Evolutionary conservation across 2,113 vertebrate species (phyloP), one percentile per base, ranked within the genome.

Genomic region (Aplodontia rufa): DNA sequence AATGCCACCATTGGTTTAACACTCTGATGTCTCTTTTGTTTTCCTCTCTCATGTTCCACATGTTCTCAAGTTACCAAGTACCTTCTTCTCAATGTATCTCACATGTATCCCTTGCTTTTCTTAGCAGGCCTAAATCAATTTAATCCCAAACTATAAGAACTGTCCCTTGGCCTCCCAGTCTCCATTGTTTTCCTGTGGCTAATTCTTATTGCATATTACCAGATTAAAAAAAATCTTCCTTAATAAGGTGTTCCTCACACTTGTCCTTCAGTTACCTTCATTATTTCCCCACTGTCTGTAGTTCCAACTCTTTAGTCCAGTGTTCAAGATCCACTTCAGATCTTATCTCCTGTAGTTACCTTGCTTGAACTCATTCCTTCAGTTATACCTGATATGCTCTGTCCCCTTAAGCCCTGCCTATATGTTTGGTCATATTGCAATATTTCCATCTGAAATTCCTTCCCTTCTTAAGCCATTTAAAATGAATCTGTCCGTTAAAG

Each of bases 401-500:
- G 10, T 81, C 91, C 35, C 45, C 47, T 86, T 90, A 49, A 94
- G 87, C 49, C 4, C 40, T 69, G 62, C 28, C 14, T 53, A 45
- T 68, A 42, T 2, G 42, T 94, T 84, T 80, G 47, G 45, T 72
- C 37, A 60, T 11, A 72, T 24, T 45, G 49, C 83, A 68, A 51
- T 8, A 69, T 9, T 72, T 76, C 19, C 28, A 93, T 83, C 47
- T 79, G 92, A 92, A 95, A 92, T 90, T 51, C 24, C 62, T 76
- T 93, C 58, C 32, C 14, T 81, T 28, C 22, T 62, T 91, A n/a
- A 74, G 66, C 19, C 75, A 81, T 55, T n/a, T 95, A 55, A 91
- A 87, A 62, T 1, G 62, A n/a, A 89, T 66, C 47, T 82, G 30
- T 76, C 22, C 24, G 89, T 78, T 35, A 85, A 91, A 26, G 26